These are phyloP conservation scores for Eupithecia abbreviata DNA, from an alignment of 2,888 invertebrate species.

Conservation along the genomic window DNA sequence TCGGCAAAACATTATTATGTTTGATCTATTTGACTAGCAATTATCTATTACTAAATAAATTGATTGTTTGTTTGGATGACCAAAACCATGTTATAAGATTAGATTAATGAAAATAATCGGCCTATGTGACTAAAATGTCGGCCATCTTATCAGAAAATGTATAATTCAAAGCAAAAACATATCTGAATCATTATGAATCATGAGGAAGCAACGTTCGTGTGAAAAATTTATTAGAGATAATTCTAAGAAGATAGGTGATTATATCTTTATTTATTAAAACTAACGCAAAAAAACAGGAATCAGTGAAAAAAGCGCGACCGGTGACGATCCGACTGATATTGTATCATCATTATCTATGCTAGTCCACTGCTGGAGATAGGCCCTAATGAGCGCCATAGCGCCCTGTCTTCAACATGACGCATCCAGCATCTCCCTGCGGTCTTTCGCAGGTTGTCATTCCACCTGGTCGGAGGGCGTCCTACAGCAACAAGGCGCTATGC, in stretches of 20 bases:
- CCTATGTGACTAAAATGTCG: neutral
- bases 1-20: neutral
- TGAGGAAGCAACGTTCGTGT: neutral
- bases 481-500: no score
- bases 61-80: neutral
- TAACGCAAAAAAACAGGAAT: no score
- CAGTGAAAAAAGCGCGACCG: no score
- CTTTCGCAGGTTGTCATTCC: no score
- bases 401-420: no score
- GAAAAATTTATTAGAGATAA: neutral
- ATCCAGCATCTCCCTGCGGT: no score
- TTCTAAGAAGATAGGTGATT: neutral
- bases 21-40: constrained; percentile 1
- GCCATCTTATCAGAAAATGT: neutral
- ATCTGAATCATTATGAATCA: neutral
- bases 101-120: neutral
- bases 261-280: no score
- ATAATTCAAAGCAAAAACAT: neutral
- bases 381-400: no score
- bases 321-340: no score
- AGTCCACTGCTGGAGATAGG: no score
- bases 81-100: constrained; percentile 8
- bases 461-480: no score
- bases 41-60: constrained; percentile 1
- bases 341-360: no score